Percentiles rank a stretch among this genome's conserved stretches.
Conservation (phyloP, 2,113 vertebrate species). For the Ellobius talpinus region DNA sequence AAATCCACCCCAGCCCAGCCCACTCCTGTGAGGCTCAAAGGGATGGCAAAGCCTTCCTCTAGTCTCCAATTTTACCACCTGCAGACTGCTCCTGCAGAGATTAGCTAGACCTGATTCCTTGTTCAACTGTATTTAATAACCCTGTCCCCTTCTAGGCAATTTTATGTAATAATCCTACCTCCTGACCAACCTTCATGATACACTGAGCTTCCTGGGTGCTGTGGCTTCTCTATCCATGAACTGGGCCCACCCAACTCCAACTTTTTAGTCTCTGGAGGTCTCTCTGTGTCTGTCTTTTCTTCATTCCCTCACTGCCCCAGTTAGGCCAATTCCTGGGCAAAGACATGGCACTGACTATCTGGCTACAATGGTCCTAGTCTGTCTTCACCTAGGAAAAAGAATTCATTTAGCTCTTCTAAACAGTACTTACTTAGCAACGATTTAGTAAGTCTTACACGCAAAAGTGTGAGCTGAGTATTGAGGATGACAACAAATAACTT, state of each 20-base stretch:
- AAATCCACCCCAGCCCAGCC: neutral
- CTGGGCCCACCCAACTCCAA: neutral
- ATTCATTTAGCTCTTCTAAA: conserved; percentile 16
- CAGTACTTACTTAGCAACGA: neutral
- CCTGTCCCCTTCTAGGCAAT: neutral
- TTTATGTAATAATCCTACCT: neutral
- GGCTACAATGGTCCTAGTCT: neutral
- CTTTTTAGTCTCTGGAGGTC: neutral
- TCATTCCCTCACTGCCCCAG: neutral
- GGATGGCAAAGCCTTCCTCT: neutral
- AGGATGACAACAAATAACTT: neutral
- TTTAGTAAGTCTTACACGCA: neutral
- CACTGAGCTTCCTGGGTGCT: neutral
- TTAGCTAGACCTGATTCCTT: neutral
- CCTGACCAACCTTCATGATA: neutral
- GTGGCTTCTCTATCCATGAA: neutral
- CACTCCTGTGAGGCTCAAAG: neutral
- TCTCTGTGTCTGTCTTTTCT: neutral
- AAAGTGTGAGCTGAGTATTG: neutral
- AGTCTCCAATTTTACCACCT: neutral
- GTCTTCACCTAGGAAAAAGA: neutral
- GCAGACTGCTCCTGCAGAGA: neutral
- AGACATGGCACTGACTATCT: neutral
- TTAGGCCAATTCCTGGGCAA: neutral
- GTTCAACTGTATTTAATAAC: neutral